Percentiles rank a stretch among this genome's conserved stretches.
Evolutionary conservation across 2,888 invertebrate species (phyloP).

Genomic region (Rhaphigaster nebulosa): DNA sequence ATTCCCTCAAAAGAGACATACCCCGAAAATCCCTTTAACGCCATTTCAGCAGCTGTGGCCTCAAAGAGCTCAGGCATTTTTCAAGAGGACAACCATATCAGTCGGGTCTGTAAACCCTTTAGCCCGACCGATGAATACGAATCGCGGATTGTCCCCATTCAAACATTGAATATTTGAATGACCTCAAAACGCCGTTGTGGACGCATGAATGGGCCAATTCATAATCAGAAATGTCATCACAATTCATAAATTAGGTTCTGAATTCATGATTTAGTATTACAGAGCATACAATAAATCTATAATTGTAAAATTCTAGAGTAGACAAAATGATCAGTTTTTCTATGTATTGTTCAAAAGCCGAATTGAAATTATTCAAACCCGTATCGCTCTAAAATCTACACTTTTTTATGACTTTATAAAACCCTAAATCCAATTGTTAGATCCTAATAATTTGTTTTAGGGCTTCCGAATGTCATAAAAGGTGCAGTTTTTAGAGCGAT

Average conservation of each 20-base stretch:
- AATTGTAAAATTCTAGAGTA: neutral
- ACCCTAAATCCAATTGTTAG: no score
- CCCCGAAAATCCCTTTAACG: constrained; percentile 1
- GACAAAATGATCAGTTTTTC: no score
- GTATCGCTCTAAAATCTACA: no score
- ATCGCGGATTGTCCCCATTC: neutral
- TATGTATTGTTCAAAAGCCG: no score
- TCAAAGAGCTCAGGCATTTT: constrained; percentile 5
- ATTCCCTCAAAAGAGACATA: constrained; percentile 17
- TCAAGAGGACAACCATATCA: constrained; percentile 17
- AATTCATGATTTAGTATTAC: neutral
- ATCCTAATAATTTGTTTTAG: no score
- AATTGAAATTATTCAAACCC: no score
- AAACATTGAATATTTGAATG: constrained; percentile 11
- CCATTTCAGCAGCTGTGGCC: neutral
- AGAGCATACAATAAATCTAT: neutral
- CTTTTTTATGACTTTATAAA: no score
- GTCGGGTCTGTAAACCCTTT: neutral
- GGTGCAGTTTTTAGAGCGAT: no score
- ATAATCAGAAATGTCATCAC: neutral
- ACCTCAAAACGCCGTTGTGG: neutral
- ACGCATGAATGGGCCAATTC: neutral
- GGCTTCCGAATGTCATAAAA: no score
- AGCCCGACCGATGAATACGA: neutral
- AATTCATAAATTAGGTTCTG: neutral